These are phyloP conservation scores for Coremacera marginata DNA, from an alignment of 2,888 invertebrate genomes.

Conservation along the genomic window DNA sequence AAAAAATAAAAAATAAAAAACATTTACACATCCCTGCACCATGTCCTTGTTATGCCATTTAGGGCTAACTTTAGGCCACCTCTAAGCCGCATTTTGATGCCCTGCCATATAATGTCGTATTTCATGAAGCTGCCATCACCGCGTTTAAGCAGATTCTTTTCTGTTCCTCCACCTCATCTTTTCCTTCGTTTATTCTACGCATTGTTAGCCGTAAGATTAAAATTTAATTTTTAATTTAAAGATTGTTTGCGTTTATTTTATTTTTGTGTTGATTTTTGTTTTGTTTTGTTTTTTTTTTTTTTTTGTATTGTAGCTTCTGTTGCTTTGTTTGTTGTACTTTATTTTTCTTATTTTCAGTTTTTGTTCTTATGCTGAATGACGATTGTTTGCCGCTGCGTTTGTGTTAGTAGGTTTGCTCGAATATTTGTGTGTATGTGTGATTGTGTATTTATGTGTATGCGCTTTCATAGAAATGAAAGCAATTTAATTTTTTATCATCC, in stretches of 20 bases:
- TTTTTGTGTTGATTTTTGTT: constrained; percentile 41
- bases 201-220: constrained; percentile 58
- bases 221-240: constrained; percentile 67
- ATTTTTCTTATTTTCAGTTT: neutral
- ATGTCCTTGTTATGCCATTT: neutral
- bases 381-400: neutral
- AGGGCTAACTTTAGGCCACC: neutral
- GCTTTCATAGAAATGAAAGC: constrained; percentile 22
- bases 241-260: constrained; percentile 61
- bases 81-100: neutral
- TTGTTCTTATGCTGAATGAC: constrained; percentile 18
- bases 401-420: neutral
- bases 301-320: neutral
- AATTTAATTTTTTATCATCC: constrained; percentile 20
- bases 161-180: neutral
- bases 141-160: neutral
- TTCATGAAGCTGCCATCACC: no score
- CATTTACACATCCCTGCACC: neutral
- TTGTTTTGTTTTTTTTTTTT: constrained; percentile 4
- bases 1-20: no score
- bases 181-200: constrained; percentile 23
- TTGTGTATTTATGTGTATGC: neutral
- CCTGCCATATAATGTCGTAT: no score
- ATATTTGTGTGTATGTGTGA: neutral
- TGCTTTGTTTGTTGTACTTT: constrained; percentile 28